A percentile compares a stretch with the other conserved stretches of the same genome.
These are phyloP conservation scores for Allobates femoralis DNA, from an alignment of 2,797 vertebrate species.

Conservation along the genomic window DNA sequence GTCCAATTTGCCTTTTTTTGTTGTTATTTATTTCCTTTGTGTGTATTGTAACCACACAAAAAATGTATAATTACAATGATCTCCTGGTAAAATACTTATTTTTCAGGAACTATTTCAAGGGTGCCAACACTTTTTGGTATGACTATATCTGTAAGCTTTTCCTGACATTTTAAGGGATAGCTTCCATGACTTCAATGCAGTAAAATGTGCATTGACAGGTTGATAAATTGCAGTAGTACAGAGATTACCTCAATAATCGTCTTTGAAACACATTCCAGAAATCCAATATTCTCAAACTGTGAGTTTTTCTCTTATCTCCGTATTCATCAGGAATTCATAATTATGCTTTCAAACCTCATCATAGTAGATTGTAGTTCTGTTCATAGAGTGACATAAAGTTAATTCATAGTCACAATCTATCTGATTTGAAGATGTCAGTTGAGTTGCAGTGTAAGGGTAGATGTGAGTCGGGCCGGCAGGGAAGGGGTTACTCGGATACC, in stretches of 20 bases:
- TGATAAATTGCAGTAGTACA: neutral
- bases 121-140: too few relatives aligned
- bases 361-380: neutral
- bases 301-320: too few relatives aligned
- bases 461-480: too few relatives aligned
- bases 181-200: neutral
- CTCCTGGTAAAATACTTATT: too few relatives aligned
- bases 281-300: neutral
- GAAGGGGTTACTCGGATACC: too few relatives aligned
- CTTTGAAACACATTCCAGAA: neutral
- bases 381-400: neutral
- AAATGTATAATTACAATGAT: too few relatives aligned
- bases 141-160: too few relatives aligned
- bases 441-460: neutral
- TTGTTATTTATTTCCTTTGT: too few relatives aligned
- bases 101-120: too few relatives aligned
- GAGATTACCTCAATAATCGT: neutral
- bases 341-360: neutral
- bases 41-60: too few relatives aligned
- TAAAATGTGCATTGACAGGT: neutral
- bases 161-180: neutral
- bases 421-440: neutral
- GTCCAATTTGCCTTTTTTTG: too few relatives aligned
- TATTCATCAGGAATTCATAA: neutral
- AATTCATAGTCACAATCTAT: neutral